Evolutionary conservation across 2,797 vertebrate genomes (phyloP).

Genomic region (Coreius guichenoti): DNA sequence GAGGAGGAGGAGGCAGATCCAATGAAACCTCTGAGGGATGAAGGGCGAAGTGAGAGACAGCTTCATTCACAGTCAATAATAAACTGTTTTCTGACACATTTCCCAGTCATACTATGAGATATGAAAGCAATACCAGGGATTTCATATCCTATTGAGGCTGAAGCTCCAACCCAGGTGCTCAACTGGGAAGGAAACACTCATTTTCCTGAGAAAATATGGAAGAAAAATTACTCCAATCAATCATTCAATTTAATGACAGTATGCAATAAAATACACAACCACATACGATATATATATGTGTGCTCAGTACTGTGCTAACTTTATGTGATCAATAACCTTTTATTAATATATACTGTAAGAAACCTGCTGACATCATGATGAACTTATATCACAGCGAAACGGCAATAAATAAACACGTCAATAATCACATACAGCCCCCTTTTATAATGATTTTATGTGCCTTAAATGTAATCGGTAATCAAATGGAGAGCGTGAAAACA

Average conservation of each 20-base stretch:
- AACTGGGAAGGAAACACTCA: constrained; percentile 10
- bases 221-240: neutral
- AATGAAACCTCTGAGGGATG: constrained; percentile 63
- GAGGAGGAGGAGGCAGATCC: constrained; percentile 70
- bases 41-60: neutral
- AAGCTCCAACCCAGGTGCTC: constrained; percentile 30
- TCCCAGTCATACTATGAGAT: neutral
- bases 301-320: neutral
- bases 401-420: neutral
- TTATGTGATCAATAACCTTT: neutral
- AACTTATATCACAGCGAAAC: neutral
- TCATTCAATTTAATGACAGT: neutral
- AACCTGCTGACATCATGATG: neutral
- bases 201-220: neutral
- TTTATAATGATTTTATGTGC: neutral
- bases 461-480: neutral
- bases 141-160: constrained; percentile 67
- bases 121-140: constrained; percentile 64
- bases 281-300: neutral
- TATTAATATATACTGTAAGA: neutral
- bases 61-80: neutral
- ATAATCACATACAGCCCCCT: neutral
- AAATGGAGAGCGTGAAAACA: neutral
- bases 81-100: neutral
- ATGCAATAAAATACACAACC: neutral